A percentile compares a stretch with the other conserved stretches of the same genome.
Evolutionary conservation across 2,888 invertebrate genomes (phyloP).

Genomic region (Ypsolopha sequella): DNA sequence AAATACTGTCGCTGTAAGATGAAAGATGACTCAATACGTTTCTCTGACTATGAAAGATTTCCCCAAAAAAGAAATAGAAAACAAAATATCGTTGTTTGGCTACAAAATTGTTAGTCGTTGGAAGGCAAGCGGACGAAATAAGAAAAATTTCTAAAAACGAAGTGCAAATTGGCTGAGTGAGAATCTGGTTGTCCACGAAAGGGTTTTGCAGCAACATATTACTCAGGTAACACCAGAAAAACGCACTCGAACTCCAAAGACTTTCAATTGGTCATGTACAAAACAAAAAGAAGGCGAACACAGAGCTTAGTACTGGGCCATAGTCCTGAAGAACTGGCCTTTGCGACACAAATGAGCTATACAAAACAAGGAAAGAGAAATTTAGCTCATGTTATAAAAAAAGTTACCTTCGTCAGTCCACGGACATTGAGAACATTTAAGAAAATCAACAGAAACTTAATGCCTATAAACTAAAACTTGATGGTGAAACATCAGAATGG

Average conservation of each 20-base stretch:
- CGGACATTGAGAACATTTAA: background rate
- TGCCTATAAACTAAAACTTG: too few species aligned
- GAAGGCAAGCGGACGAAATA: background rate
- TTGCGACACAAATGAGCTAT: background rate
- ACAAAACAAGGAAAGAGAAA: background rate
- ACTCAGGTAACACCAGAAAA: background rate
- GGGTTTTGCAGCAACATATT: too few species aligned
- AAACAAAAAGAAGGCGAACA: background rate
- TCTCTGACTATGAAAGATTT: background rate
- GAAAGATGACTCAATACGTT: background rate
- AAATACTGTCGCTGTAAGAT: background rate
- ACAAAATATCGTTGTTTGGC: too few species aligned
- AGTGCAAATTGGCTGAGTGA: background rate
- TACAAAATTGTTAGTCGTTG: background rate
- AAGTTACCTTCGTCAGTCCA: background rate
- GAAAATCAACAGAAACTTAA: background rate
- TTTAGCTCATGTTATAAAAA: background rate
- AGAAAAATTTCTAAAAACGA: background rate
- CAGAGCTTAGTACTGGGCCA: too few species aligned
- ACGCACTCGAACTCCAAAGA: background rate
- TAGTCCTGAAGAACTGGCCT: background rate
- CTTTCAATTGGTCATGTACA: background rate
- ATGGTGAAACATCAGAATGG: too few species aligned
- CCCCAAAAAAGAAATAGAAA: too few species aligned
- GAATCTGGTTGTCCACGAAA: background rate